These are phyloP conservation scores for Lasiurus borealis DNA, from an alignment of 2,113 vertebrate genomes.

Conservation along the genomic window DNA sequence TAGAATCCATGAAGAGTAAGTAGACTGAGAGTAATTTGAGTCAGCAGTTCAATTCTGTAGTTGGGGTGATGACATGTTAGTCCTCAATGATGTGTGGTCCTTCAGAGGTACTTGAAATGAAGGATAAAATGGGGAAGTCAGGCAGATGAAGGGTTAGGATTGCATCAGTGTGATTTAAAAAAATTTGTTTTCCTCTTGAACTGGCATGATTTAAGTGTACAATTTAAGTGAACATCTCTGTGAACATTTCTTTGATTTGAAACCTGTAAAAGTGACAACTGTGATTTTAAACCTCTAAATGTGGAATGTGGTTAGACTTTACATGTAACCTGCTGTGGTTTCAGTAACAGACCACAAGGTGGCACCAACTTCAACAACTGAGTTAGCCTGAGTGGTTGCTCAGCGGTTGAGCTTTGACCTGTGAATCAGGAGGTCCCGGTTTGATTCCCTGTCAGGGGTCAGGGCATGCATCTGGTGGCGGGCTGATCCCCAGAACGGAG, in stretches of 20 bases:
- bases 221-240: not conserved
- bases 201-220: not conserved
- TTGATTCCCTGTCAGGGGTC: too few relatives aligned
- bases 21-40: not conserved
- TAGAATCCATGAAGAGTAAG: not conserved
- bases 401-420: too few relatives aligned
- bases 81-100: not conserved
- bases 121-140: not conserved
- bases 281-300: not conserved
- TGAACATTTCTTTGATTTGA: not conserved
- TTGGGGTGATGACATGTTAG: not conserved
- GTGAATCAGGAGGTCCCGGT: too few relatives aligned
- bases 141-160: not conserved
- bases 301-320: not conserved
- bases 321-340: conserved; percentile 26
- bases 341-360: conserved; percentile 57
- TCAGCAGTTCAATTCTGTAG: not conserved
- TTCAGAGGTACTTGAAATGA: not conserved
- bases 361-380: conserved; percentile 42
- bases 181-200: not conserved
- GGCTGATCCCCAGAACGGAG: too few relatives aligned
- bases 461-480: too few relatives aligned
- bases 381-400: not conserved
- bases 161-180: not conserved
- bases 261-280: not conserved